Evolutionary conservation across 2,888 invertebrate genomes (phyloP).

Genomic region (Tetropium fuscum): DNA sequence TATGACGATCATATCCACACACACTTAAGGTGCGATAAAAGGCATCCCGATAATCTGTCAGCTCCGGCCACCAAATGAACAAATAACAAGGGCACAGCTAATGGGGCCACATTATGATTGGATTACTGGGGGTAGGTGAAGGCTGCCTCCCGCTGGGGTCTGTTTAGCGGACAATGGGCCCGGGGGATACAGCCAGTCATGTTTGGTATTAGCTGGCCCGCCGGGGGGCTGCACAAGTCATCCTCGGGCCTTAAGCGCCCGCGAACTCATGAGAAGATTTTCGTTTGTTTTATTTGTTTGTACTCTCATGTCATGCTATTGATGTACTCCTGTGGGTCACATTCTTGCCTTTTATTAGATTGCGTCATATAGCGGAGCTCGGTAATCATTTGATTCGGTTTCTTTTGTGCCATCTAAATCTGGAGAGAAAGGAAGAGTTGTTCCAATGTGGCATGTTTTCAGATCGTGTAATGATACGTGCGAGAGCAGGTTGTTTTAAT

Average conservation of each 20-base stretch:
- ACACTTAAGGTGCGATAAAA: constrained; percentile 26
- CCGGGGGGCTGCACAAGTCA: constrained; percentile 63
- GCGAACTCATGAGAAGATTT: constrained; percentile 51
- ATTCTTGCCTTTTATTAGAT: constrained; percentile 34
- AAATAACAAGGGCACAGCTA: constrained; percentile 52
- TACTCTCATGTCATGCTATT: constrained; percentile 32
- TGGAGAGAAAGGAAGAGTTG: background rate
- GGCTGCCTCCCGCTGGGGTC: constrained; percentile 59
- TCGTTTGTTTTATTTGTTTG: constrained; percentile 35
- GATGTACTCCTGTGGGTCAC: constrained; percentile 37
- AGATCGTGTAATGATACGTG: too few relatives aligned
- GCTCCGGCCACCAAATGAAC: constrained; percentile 45
- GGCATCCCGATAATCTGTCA: constrained; percentile 25
- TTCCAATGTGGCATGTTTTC: too few relatives aligned
- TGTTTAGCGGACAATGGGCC: constrained; percentile 63
- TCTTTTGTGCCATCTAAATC: background rate
- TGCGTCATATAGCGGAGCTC: constrained; percentile 7
- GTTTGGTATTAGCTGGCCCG: constrained; percentile 61
- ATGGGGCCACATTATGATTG: constrained; percentile 56
- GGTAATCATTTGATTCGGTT: background rate
- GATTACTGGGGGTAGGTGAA: constrained; percentile 57
- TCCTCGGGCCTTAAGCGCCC: constrained; percentile 42
- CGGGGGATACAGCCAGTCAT: constrained; percentile 63
- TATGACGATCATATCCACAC: constrained; percentile 10
- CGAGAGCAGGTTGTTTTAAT: too few relatives aligned